A percentile compares a stretch with the other conserved stretches of the same genome.
Evolutionary conservation across 2,888 invertebrate genomes (phyloP).

Genomic region (Lamproptera curius): DNA sequence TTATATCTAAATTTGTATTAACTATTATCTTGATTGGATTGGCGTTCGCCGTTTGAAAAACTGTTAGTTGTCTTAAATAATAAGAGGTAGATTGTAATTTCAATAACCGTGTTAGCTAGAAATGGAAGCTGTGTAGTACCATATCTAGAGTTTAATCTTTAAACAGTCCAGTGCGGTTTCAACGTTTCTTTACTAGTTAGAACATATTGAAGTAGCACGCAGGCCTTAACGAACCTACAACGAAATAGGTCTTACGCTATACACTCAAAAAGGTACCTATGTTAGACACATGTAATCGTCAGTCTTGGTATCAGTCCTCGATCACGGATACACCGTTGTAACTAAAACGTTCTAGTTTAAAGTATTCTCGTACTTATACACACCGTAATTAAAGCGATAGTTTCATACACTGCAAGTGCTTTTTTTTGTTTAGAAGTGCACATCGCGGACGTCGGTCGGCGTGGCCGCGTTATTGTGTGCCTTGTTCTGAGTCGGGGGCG

Average conservation of each 20-base stretch:
- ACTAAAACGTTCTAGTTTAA: slow-evolving; percentile 59
- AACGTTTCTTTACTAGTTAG: slow-evolving; percentile 14
- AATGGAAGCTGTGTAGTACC: slow-evolving; percentile 49
- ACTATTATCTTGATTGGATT: slow-evolving; percentile 37
- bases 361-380: slow-evolving; percentile 73
- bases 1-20: slow-evolving; percentile 30
- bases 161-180: slow-evolving; percentile 44
- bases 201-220: slow-evolving; percentile 49
- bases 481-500: slow-evolving; percentile 71
- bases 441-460: slow-evolving; percentile 91
- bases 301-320: slow-evolving; percentile 75
- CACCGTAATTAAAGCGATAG: slow-evolving; percentile 59
- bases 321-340: slow-evolving; percentile 62
- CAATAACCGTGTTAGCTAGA: slow-evolving; percentile 59
- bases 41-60: slow-evolving; percentile 42
- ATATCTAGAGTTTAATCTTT: slow-evolving; percentile 24
- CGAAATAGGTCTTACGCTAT: slow-evolving; percentile 52
- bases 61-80: slow-evolving; percentile 55
- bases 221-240: slow-evolving; percentile 51
- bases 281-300: slow-evolving; percentile 68
- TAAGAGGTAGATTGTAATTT: slow-evolving; percentile 77
- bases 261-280: slow-evolving; percentile 55
- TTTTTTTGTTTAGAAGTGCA: slow-evolving; percentile 84
- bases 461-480: slow-evolving; percentile 87
- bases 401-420: slow-evolving; percentile 26